Percentiles rank a stretch among this genome's conserved stretches.
These are phyloP conservation scores for Epirrhoe alternata DNA, from an alignment of 2,888 invertebrate genomes.

Conservation along the genomic window DNA sequence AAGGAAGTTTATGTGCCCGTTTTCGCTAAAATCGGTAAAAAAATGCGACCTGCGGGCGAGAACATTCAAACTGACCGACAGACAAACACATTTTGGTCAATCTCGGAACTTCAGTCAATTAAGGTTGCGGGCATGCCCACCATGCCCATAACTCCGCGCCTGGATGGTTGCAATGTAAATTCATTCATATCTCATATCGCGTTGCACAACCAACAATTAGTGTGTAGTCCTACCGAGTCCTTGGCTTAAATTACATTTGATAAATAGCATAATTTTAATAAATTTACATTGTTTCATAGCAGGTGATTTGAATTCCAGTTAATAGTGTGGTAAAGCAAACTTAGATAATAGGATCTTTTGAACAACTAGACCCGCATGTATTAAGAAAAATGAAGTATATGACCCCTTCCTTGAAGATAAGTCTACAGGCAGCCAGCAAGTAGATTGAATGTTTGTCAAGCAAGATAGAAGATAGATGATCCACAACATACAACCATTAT, in stretches of 20 bases:
- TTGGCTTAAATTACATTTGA: constrained; percentile 28
- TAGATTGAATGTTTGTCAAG: not conserved
- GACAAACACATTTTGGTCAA: no score
- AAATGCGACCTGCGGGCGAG: no score
- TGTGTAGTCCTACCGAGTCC: constrained; percentile 45
- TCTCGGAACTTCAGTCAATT: no score
- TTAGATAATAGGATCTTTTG: not conserved
- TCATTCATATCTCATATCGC: constrained; percentile 58
- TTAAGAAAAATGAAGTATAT: no score
- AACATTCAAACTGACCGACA: no score
- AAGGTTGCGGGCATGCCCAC: no score
- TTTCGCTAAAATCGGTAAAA: no score
- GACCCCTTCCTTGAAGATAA: no score
- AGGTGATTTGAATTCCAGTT: constrained; percentile 5
- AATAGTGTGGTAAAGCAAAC: not conserved
- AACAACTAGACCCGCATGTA: not conserved
- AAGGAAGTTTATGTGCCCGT: no score
- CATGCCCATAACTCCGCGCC: no score
- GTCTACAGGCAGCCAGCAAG: not conserved
- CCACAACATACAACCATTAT: not conserved
- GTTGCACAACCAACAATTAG: constrained; percentile 69
- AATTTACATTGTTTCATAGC: constrained; percentile 39
- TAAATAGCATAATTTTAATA: constrained; percentile 32
- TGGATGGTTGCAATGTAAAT: constrained; percentile 67
- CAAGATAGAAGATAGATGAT: not conserved